Conservation (phyloP, 2,888 invertebrate genomes). For the Willowsia nigromaculata region DNA sequence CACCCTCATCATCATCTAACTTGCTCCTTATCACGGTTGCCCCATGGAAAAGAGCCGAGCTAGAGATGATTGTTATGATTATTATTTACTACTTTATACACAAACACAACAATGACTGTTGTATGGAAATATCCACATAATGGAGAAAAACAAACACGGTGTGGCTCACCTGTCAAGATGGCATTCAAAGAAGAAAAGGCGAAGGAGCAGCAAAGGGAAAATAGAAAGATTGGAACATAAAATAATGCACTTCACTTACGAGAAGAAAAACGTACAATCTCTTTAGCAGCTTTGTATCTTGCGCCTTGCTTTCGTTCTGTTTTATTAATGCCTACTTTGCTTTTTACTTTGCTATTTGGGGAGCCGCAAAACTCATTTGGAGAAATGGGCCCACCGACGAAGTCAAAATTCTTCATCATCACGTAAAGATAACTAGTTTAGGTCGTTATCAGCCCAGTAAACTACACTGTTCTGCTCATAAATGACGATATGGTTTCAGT, state of each 20-base stretch:
- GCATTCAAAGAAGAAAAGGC: slow-evolving; percentile 53
- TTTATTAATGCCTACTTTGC: slow-evolving; percentile 29
- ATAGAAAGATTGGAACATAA: background rate
- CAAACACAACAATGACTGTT: slow-evolving; percentile 46
- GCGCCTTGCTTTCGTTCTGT: background rate
- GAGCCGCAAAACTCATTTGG: slow-evolving; percentile 75
- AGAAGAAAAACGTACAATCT: slow-evolving; percentile 1
- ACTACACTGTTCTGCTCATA: slow-evolving; percentile 1
- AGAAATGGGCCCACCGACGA: slow-evolving; percentile 78
- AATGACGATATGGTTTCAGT: slow-evolving; percentile 10
- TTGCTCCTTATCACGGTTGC: background rate
- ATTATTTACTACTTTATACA: slow-evolving; percentile 47
- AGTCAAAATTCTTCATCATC: slow-evolving; percentile 47
- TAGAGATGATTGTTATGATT: slow-evolving; percentile 47
- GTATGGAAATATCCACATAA: slow-evolving; percentile 45
- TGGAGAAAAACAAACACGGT: slow-evolving; percentile 72
- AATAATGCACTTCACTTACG: too few relatives aligned
- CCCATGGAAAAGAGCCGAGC: background rate
- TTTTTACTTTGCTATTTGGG: slow-evolving; percentile 57
- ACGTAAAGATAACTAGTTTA: slow-evolving; percentile 37
- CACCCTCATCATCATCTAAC: background rate
- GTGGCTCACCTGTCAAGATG: slow-evolving; percentile 73
- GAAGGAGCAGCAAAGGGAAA: too few relatives aligned
- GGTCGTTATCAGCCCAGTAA: background rate
- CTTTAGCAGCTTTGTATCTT: background rate